phyloP scores from a whole-genome alignment of 2,888 invertebrate genomes.

The Dasysyrphus albostriatus region DNA sequence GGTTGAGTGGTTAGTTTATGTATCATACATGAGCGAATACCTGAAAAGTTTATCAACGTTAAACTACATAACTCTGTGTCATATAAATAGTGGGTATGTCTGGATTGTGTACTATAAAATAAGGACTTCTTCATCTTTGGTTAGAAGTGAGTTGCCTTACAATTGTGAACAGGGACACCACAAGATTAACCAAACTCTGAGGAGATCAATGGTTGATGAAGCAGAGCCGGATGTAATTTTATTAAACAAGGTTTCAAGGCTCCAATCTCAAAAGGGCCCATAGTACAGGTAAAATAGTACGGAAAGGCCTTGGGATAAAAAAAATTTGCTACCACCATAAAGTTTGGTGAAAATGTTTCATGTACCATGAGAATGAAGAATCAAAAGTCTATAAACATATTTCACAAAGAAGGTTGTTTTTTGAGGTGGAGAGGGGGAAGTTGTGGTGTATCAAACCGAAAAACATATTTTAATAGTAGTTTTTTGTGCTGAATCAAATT shows the following conservation, averaged over 20 bases:
- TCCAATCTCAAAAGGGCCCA: neutral
- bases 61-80: slow-evolving; percentile 27
- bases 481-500: too few relatives aligned
- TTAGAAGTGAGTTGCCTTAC: slow-evolving; percentile 1
- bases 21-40: slow-evolving; percentile 47
- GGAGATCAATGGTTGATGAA: neutral
- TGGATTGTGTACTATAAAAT: slow-evolving; percentile 20
- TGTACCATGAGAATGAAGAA: too few relatives aligned
- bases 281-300: neutral
- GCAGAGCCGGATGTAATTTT: neutral
- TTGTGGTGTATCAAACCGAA: too few relatives aligned
- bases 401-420: too few relatives aligned
- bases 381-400: too few relatives aligned
- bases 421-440: too few relatives aligned
- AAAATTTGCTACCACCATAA: too few relatives aligned
- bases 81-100: neutral
- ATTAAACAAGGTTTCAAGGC: too few relatives aligned
- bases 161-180: neutral
- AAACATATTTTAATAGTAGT: too few relatives aligned
- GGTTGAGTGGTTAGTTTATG: slow-evolving; percentile 56
- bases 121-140: slow-evolving; percentile 17
- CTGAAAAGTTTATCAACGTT: slow-evolving; percentile 42
- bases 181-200: neutral
- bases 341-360: too few relatives aligned
- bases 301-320: too few relatives aligned